phyloP scores from a whole-genome alignment of 1,140 invertebrate genomes.

The Caenorhabditis latens region DNA sequence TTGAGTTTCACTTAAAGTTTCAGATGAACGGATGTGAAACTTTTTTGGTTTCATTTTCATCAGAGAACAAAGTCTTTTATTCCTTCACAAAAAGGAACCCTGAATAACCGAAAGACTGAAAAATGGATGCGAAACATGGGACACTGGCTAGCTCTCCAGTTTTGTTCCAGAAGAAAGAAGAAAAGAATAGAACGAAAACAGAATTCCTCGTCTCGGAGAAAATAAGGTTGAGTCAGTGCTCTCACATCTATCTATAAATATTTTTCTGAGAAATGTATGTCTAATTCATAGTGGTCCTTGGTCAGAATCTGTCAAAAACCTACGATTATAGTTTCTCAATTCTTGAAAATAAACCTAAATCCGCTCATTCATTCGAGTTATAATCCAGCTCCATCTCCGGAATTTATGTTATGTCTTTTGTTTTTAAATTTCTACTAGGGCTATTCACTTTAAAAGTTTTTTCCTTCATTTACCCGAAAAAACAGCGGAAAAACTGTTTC shows the following conservation, averaged over 20 bases:
- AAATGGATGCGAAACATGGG: neutral
- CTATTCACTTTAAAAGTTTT: too few species aligned
- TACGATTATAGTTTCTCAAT: neutral
- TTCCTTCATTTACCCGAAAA: too few species aligned
- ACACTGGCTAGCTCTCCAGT: neutral
- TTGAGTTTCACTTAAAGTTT: slow-evolving; percentile 8
- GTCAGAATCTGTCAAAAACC: neutral
- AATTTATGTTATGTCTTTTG: too few species aligned
- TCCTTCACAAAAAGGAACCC: neutral
- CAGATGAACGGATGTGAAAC: neutral
- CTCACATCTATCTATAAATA: neutral
- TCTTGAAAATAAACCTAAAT: too few species aligned
- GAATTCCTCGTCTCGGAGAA: neutral
- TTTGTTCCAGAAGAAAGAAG: neutral
- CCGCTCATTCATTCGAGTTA: too few species aligned
- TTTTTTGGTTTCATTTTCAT: neutral
- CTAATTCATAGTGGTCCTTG: neutral
- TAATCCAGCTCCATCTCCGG: too few species aligned
- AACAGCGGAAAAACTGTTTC: too few species aligned
- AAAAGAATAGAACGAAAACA: neutral
- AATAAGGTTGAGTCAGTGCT: neutral
- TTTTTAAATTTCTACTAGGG: too few species aligned
- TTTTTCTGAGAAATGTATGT: neutral
- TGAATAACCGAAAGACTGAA: neutral
- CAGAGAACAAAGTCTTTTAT: too few species aligned